phyloP scores from a whole-genome alignment of 1,140 invertebrate genomes.

The Drosophila ogumai region DNA sequence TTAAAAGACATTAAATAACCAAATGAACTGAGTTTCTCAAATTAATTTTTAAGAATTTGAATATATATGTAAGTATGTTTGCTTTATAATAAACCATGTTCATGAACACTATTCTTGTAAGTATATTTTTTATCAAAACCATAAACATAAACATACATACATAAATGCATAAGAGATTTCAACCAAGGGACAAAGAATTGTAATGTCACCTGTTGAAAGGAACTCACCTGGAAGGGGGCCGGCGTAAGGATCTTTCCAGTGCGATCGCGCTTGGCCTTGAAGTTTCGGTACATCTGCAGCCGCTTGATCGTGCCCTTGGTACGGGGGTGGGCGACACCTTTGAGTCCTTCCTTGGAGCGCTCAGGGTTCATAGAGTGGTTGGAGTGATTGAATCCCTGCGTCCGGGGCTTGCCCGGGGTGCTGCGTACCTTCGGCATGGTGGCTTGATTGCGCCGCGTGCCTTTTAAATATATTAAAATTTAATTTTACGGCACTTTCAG shows the following conservation, averaged over 20 bases:
- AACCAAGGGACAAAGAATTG: too few species aligned
- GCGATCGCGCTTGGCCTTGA: slow-evolving; percentile 96
- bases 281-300: slow-evolving; percentile 98
- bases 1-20: background rate
- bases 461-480: slow-evolving; percentile 14
- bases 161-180: too few species aligned
- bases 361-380: slow-evolving; percentile 96
- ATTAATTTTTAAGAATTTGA: background rate
- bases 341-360: slow-evolving; percentile 90
- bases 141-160: too few species aligned
- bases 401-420: slow-evolving; percentile 89
- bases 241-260: slow-evolving; percentile 96
- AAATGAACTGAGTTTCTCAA: background rate
- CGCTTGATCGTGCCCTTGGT: slow-evolving; percentile 97
- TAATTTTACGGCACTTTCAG: slow-evolving; percentile 30
- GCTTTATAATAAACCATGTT: background rate
- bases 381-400: slow-evolving; percentile 91
- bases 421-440: slow-evolving; percentile 91
- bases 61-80: background rate
- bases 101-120: background rate
- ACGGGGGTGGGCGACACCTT: slow-evolving; percentile 93
- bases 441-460: slow-evolving; percentile 1
- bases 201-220: background rate
- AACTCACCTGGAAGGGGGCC: slow-evolving; percentile 91
- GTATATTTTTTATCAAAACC: background rate